A percentile compares a stretch with the other conserved stretches of the same genome.
Conservation (phyloP, 2,113 vertebrate species). For the Hemibagrus wyckioides region DNA sequence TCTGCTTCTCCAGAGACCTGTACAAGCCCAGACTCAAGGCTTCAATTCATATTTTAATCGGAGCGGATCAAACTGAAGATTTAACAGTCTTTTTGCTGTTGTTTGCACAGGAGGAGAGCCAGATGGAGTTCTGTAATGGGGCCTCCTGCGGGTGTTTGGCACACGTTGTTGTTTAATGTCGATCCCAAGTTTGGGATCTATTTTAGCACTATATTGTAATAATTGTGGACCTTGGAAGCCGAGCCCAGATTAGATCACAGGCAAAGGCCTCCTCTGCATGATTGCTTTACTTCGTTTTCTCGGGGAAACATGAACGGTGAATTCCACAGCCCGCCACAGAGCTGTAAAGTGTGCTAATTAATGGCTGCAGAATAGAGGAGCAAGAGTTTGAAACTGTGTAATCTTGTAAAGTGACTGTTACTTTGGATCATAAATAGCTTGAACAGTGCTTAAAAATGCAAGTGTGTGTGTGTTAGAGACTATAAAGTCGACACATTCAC, state of each 20-base stretch:
- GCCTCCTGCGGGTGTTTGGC: slow-evolving; percentile 21
- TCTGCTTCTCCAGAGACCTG: slow-evolving; percentile 58
- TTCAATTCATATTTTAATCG: slow-evolving; percentile 38
- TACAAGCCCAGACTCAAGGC: slow-evolving; percentile 31
- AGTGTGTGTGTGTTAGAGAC: slow-evolving; percentile 34
- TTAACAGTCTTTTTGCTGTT: slow-evolving; percentile 29
- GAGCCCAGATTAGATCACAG: slow-evolving; percentile 18
- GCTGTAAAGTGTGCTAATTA: slow-evolving; percentile 53
- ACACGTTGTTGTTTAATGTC: slow-evolving; percentile 22
- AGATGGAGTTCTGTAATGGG: slow-evolving; percentile 34
- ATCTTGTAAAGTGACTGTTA: slow-evolving; percentile 55
- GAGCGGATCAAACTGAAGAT: slow-evolving; percentile 37
- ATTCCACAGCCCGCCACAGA: slow-evolving; percentile 48
- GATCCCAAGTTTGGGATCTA: slow-evolving; percentile 19
- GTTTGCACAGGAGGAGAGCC: slow-evolving; percentile 32
- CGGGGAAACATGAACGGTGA: slow-evolving; percentile 26
- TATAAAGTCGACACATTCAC: slow-evolving; percentile 33
- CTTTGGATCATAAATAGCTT: slow-evolving; percentile 52
- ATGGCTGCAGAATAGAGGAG: slow-evolving; percentile 45
- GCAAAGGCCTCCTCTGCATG: slow-evolving; percentile 19
- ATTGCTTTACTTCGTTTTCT: slow-evolving; percentile 12
- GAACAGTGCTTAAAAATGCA: slow-evolving; percentile 31
- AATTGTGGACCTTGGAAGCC: slow-evolving; percentile 17
- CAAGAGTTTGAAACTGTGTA: slow-evolving; percentile 47
- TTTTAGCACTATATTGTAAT: slow-evolving; percentile 17